Evolutionary conservation across 1,140 invertebrate genomes (phyloP), one percentile per base, ranked within the genome.

Genomic region (Coptotermes formosanus): DNA sequence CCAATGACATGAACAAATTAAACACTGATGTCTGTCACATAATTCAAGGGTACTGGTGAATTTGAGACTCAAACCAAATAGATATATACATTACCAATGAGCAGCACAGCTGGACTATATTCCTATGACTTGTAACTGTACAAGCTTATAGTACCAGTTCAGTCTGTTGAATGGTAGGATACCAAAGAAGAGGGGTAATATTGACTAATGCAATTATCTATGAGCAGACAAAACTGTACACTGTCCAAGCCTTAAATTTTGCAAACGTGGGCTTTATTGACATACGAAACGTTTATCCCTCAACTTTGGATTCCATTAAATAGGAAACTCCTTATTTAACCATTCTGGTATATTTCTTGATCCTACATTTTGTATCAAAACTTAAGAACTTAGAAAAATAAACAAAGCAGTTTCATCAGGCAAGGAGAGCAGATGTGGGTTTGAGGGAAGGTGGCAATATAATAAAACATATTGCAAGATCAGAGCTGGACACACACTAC

Each of bases 401-500:
- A 55, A 52, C 83, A 45, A 84, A 84, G 83, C 48, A 84, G 12
- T 84, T 32, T 84, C 44, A 52, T 84, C 45, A 30, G 83, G 45
- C n/a, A 48, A 83, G 32, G 82, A 48, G 38, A 83, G 82, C 82
- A 83, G 38, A n/a, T 19, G 83, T 32, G 52, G 83, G n/a, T 4
- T 3, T 21, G 14, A 30, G 32, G 48, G n/a, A 16, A 45, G 82
- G 82, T 23, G 45, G 83, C 64, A 30, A 75, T 75, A 75, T 30
- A 75, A 75, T 75, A 75, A 75, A 75, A n/a, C n/a, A 8, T 75
- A 30, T 30, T 75, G 64, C 64, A 84, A 25, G 48, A 52, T 19
- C 12, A 45, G 48, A 52, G 30, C 8, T 52, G 30, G n/a, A 32
- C 16, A n/a, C 48, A n/a, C 14, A 30, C 59, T 87, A 97, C 90